Evolutionary conservation across 2,113 vertebrate genomes (phyloP), one percentile per base, ranked within the genome.

Genomic region (Athene noctua): DNA sequence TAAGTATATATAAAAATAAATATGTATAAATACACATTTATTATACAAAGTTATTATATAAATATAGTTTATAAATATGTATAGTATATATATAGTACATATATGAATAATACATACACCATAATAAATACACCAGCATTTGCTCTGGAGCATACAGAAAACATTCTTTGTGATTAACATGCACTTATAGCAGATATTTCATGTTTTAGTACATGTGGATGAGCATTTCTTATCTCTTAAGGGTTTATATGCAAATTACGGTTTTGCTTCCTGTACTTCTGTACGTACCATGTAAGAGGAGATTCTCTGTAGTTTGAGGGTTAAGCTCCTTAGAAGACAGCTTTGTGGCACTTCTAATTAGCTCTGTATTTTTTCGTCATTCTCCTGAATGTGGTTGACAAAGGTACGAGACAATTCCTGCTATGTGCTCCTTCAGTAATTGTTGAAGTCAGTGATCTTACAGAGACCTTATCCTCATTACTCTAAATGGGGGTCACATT

Each of bases 161-260:
- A 78, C 4, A 26, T 17, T n/a, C 13, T 67, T 63, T 67, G 17
- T 54, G 20, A 78, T 54, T 57, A 78, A 62, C 13, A 17, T 13
- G 8, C 2, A n/a, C 44, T 30, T 78, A 36, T 57, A 63, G 7
- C 13, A 57, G 4, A 1, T 68, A 26, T 77, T 83, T 91, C 5
- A 21, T 29, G 6, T 40, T 71, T 7, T 21, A 58, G 34, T 32
- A 49, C 3, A 23, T 0, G 0, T 36, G 2, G 32, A 52, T 29
- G 9, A 59, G 10, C 5, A 22, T 47, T 71, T 74, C 11, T 68
- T 73, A 12, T n/a, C 5, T 71, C 29, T 23, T n/a, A 11, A 57
- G 29, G 1, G 14, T 89, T 78, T 62, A 30, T 63, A 61, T 52
- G 10, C 2, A 85, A 85, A 61, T 52, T 75, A 26, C 38, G 58